Conservation (phyloP, 2,888 invertebrate genomes). For the Cactoblastis cactorum region DNA sequence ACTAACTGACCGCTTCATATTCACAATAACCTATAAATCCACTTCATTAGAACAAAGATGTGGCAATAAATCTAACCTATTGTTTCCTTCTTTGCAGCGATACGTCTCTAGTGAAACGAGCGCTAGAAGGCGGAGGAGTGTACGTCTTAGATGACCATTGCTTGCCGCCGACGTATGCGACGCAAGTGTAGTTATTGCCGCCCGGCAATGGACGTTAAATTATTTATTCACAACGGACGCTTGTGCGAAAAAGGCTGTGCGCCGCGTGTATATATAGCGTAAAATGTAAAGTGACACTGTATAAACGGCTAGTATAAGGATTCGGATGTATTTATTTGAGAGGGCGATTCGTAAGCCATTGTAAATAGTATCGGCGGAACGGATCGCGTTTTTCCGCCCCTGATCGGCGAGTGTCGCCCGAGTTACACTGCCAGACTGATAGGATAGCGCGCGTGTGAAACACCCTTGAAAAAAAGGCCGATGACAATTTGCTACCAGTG, state of each 20-base stretch:
- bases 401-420: constrained; percentile 55
- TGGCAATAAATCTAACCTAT: constrained; percentile 16
- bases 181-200: constrained; percentile 83
- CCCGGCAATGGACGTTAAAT: constrained; percentile 54
- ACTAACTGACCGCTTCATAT: constrained; percentile 5
- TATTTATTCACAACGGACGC: constrained; percentile 73
- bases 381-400: constrained; percentile 58
- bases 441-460: constrained; percentile 10
- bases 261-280: constrained; percentile 76
- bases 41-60: constrained; percentile 6
- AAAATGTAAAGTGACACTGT: constrained; percentile 76
- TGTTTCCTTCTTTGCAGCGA: constrained; percentile 78
- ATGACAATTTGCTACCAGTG: not conserved
- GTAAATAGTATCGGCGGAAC: constrained; percentile 68
- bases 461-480: constrained; percentile 11
- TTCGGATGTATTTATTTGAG: constrained; percentile 76
- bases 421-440: constrained; percentile 16
- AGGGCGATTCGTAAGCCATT: constrained; percentile 62
- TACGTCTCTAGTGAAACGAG: constrained; percentile 84
- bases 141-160: constrained; percentile 89
- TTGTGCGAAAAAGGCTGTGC: constrained; percentile 75
- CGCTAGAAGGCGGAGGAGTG: constrained; percentile 82
- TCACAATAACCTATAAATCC: constrained; percentile 10
- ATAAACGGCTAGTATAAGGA: constrained; percentile 75
- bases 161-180: constrained; percentile 85